Evolutionary conservation across 2,113 vertebrate genomes (phyloP).

Genomic region (Clarias batrachus): DNA sequence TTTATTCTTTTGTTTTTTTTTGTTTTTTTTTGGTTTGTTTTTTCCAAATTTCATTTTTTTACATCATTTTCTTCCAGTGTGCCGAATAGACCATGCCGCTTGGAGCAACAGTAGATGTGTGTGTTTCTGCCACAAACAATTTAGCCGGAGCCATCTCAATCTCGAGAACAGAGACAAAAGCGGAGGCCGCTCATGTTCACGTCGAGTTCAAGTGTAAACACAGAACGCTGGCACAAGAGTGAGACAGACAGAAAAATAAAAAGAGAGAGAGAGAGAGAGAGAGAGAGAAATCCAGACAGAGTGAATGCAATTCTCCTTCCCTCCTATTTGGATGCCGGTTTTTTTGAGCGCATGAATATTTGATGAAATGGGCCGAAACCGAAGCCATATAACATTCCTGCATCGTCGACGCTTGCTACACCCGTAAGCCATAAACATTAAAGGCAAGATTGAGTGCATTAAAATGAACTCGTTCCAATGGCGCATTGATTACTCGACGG

Average conservation of each 20-base stretch:
- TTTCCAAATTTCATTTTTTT: conserved; percentile 75
- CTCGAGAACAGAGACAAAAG: conserved; percentile 60
- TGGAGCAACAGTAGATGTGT: conserved; percentile 23
- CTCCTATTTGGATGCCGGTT: conserved; percentile 93
- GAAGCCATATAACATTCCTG: conserved; percentile 96
- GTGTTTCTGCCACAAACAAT: conserved; percentile 24
- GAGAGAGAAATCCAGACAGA: conserved; percentile 77
- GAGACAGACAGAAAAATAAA: conserved; percentile 73
- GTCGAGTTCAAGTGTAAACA: conserved; percentile 62
- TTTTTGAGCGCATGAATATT: conserved; percentile 94
- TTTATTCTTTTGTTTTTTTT: conserved; percentile 6
- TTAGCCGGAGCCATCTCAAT: conserved; percentile 35
- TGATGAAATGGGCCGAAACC: conserved; percentile 96
- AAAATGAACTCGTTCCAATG: conserved; percentile 97
- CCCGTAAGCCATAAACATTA: conserved; percentile 97
- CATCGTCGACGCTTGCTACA: conserved; percentile 88
- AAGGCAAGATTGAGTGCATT: conserved; percentile 95
- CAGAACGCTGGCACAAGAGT: conserved; percentile 81
- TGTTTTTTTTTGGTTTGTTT: not conserved
- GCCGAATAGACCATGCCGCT: conserved; percentile 62
- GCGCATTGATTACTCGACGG: conserved; percentile 94
- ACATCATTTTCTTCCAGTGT: conserved; percentile 73
- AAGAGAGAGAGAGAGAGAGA: conserved; percentile 55
- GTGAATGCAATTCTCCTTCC: conserved; percentile 91
- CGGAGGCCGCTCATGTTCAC: conserved; percentile 46